These are phyloP conservation scores for Orchestia grillus DNA, from an alignment of 1,140 invertebrate genomes.

Conservation along the genomic window DNA sequence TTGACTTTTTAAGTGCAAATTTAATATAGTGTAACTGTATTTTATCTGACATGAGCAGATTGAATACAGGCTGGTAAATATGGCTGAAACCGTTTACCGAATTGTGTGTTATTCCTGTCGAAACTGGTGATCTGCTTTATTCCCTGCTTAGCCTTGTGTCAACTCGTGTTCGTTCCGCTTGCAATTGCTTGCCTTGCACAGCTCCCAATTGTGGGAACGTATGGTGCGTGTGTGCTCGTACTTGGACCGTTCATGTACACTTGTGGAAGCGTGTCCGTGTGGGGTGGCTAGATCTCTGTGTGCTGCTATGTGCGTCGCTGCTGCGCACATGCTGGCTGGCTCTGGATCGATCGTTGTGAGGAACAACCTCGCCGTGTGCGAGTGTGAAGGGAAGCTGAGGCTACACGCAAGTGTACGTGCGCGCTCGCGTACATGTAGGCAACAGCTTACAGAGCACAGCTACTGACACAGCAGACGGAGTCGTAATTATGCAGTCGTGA, in stretches of 20 bases:
- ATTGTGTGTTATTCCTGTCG: not conserved
- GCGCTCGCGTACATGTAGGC: not conserved
- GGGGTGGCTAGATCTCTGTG: not conserved
- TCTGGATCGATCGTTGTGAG: constrained; percentile 47
- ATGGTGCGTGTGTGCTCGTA: not conserved
- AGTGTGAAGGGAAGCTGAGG: constrained; percentile 38
- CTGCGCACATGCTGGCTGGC: constrained; percentile 19
- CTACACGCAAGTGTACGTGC: not conserved
- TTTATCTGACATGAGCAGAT: no score
- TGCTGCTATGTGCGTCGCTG: not conserved
- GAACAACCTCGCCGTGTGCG: constrained; percentile 27
- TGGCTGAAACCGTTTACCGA: no score
- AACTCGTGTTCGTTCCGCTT: not conserved
- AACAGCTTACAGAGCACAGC: not conserved
- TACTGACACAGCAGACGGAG: not conserved
- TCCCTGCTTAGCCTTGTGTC: not conserved
- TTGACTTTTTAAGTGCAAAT: no score
- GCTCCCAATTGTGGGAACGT: not conserved
- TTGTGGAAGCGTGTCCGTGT: not conserved
- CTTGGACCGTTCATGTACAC: not conserved
- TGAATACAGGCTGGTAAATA: no score
- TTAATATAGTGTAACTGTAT: no score
- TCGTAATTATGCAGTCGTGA: not conserved
- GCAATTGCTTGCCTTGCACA: constrained; percentile 18
- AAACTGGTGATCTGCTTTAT: not conserved